phyloP scores from a whole-genome alignment of 1,140 invertebrate genomes.

The Drosophila serrata region DNA sequence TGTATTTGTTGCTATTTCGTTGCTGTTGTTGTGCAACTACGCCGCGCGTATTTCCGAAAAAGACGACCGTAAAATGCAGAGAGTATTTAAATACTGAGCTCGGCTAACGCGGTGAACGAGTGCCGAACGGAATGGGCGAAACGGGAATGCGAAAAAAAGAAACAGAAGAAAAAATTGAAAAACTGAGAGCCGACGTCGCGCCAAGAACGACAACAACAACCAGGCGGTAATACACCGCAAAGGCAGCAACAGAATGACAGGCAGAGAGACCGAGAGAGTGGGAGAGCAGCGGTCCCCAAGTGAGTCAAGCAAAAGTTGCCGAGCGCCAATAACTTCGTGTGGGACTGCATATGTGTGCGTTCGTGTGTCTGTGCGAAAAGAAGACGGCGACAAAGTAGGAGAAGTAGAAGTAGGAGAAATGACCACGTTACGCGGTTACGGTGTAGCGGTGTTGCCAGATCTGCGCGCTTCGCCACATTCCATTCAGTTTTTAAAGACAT shows the following conservation, averaged over 20 bases:
- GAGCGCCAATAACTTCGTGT: constrained; percentile 42
- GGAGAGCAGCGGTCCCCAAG: constrained; percentile 23
- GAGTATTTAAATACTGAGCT: constrained; percentile 75
- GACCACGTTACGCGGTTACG: constrained; percentile 39
- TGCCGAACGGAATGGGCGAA: constrained; percentile 28
- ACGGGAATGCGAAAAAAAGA: constrained; percentile 39
- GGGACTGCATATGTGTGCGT: constrained; percentile 1
- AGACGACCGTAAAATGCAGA: constrained; percentile 78
- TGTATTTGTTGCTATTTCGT: constrained; percentile 35
- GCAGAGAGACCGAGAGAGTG: constrained; percentile 17
- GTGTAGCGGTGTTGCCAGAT: constrained; percentile 25
- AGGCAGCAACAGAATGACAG: constrained; percentile 23
- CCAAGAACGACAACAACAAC: constrained; percentile 14
- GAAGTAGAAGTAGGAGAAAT: constrained; percentile 31
- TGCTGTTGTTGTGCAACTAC: constrained; percentile 61
- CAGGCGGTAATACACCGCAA: constrained; percentile 15
- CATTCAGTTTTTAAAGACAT: background rate
- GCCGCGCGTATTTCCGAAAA: constrained; percentile 75
- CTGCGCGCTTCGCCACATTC: background rate
- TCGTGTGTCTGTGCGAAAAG: constrained; percentile 25
- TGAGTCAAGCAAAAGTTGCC: constrained; percentile 28
- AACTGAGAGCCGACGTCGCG: constrained; percentile 20
- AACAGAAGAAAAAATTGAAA: constrained; percentile 10
- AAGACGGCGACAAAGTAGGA: constrained; percentile 28
- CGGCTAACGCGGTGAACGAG: constrained; percentile 46